phyloP scores from a whole-genome alignment of 1,140 invertebrate species.

The Drosophila nasuta region DNA sequence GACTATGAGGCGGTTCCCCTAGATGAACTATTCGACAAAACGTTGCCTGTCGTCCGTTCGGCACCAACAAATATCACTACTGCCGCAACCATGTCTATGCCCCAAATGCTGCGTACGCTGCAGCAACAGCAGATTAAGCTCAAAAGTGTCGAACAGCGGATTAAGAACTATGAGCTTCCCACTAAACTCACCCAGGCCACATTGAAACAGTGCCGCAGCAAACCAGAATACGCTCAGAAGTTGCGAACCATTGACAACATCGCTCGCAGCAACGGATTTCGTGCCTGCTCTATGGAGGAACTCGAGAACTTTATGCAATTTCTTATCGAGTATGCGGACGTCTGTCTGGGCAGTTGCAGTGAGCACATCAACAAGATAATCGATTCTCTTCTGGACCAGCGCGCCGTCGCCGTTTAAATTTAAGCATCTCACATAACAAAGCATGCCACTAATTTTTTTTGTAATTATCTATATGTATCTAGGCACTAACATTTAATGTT shows the following conservation, averaged over 20 bases:
- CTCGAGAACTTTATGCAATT: conserved; percentile 78
- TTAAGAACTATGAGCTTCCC: conserved; percentile 59
- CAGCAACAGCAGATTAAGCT: conserved; percentile 65
- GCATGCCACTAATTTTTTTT: not conserved
- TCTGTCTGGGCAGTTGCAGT: conserved; percentile 72
- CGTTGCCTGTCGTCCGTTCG: conserved; percentile 7
- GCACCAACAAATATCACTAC: not conserved
- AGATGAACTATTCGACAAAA: conserved; percentile 72
- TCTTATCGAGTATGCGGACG: conserved; percentile 71
- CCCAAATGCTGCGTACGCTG: conserved; percentile 63
- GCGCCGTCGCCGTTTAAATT: conserved; percentile 53
- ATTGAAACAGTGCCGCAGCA: conserved; percentile 56
- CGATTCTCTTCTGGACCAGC: conserved; percentile 65
- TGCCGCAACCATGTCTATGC: conserved; percentile 40
- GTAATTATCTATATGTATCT: conserved; percentile 3
- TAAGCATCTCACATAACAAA: not conserved
- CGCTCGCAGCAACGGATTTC: conserved; percentile 64
- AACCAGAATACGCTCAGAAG: conserved; percentile 61
- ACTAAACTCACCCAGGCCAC: conserved; percentile 44
- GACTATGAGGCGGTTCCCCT: conserved; percentile 72
- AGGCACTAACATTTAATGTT: conserved; percentile 65
- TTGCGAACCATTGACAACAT: conserved; percentile 69
- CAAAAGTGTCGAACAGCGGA: conserved; percentile 59
- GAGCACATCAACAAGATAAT: conserved; percentile 76
- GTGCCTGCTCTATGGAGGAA: conserved; percentile 62